Percentiles rank a stretch among this genome's conserved stretches.
Conservation (phyloP, 2,888 invertebrate genomes). For the Dynastes hyllus region DNA sequence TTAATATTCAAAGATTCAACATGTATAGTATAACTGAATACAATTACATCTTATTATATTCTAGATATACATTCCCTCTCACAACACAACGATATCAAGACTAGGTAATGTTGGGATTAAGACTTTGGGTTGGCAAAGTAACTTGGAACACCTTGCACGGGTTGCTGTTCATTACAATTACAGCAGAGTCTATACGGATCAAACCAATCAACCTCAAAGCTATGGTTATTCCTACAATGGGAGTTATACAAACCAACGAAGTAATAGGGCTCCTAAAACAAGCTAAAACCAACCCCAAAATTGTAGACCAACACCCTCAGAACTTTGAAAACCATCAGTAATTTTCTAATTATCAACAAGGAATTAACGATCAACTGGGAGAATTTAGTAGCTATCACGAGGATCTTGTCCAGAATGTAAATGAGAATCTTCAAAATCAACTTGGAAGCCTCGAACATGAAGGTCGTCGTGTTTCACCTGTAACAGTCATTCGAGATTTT, state of each 20-base stretch:
- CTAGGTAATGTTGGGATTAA: slow-evolving; percentile 64
- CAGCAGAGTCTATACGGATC: slow-evolving; percentile 62
- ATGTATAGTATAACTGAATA: too few species aligned
- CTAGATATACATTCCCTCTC: slow-evolving; percentile 57
- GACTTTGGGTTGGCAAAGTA: slow-evolving; percentile 61
- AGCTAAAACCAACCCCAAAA: slow-evolving; percentile 5
- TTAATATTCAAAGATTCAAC: too few species aligned
- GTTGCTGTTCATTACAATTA: slow-evolving; percentile 65
- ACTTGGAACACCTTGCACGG: slow-evolving; percentile 42
- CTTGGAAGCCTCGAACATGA: not conserved
- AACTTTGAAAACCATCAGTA: not conserved
- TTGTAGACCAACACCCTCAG: slow-evolving; percentile 17
- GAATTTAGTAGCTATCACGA: slow-evolving; percentile 6
- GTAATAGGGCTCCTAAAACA: not conserved
- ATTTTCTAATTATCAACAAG: not conserved
- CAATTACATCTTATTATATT: slow-evolving; percentile 1
- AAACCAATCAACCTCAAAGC: too few species aligned
- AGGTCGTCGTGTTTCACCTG: too few species aligned
- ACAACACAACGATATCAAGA: slow-evolving; percentile 45
- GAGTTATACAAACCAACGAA: not conserved
- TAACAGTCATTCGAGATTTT: too few species aligned
- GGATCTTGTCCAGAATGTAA: not conserved
- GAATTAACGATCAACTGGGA: slow-evolving; percentile 37
- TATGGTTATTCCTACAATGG: too few species aligned
- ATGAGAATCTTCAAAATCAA: not conserved